Percentiles rank a stretch among this genome's conserved stretches.
phyloP scores from a whole-genome alignment of 2,797 vertebrate genomes.

The Hemitrygon akajei region DNA sequence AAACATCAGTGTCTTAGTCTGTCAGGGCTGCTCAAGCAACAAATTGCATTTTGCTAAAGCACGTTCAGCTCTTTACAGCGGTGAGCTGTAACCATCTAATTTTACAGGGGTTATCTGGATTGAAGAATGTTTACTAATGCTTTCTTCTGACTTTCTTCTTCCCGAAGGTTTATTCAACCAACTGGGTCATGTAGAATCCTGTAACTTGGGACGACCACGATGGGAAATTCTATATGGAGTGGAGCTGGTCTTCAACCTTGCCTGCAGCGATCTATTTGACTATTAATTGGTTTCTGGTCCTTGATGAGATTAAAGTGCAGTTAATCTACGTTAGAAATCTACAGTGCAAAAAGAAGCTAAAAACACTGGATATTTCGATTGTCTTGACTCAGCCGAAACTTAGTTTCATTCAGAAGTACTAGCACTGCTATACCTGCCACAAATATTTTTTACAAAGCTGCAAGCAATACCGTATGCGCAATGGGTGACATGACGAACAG shows the following conservation, averaged over 20 bases:
- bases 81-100: neutral
- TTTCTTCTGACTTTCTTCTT: conserved; percentile 46
- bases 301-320: neutral
- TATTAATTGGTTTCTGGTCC: conserved; percentile 44
- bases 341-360: conserved; percentile 13
- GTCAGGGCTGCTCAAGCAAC: conserved; percentile 23
- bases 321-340: neutral
- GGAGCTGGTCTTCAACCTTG: conserved; percentile 83
- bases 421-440: conserved; percentile 15
- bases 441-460: conserved; percentile 25
- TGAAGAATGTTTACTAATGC: neutral
- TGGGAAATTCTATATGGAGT: conserved; percentile 84
- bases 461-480: conserved; percentile 44
- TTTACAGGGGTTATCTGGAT: neutral
- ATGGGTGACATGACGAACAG: conserved; percentile 99
- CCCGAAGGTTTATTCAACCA: conserved; percentile 74
- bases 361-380: conserved; percentile 21
- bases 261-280: conserved; percentile 62
- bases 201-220: conserved; percentile 65
- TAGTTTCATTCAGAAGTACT: neutral
- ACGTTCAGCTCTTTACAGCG: neutral
- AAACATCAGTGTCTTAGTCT: conserved; percentile 40
- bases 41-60: neutral
- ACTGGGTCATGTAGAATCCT: conserved; percentile 87
- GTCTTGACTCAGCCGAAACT: neutral